Base-by-base conservation (phyloP, 2,797 vertebrate species). In the Merluccius polli region DNA sequence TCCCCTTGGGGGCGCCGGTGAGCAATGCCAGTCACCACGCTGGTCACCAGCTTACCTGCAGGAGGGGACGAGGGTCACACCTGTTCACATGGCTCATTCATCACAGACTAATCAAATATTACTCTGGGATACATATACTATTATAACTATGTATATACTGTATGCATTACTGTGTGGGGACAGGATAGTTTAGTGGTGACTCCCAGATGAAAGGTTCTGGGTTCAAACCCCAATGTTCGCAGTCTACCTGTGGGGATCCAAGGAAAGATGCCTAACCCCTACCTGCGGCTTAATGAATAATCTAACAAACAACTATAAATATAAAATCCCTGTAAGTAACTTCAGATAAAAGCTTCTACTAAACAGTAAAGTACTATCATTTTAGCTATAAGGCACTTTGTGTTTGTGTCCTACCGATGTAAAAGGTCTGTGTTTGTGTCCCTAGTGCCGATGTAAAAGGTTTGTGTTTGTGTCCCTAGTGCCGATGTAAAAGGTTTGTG, bases 351-450 rank as follows among this genome's bases (percentile, higher is more conserved):
- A 7, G 48, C 44, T 8, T 52, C 18, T 52, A 52, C 48, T 52
- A n/a, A 21, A 52, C 21, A 52, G 18, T 21, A 21, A 52, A 52
- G 48, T 44, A 1, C 15, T 21, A 52, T 52, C 18, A 4, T n/a
- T 52, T 7, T 52, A 52, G 21, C 41, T 44, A 38, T 38, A 10
- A 38, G 36, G 36, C 36, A 38, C 9, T 36, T 36, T 36, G 35
- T 36, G 35, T 36, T 10, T 36, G 35, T 36, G 35, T 36, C 35
- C 35, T 90, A 96, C 96, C 96, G 74, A 96, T 96, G 81, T 96
- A 96, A 89, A 96, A 97, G 0, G 94, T 96, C 84, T 97, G 35
- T 95, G 2, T 95, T 95, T 0, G 96, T 96, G 88, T 97, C 95
- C 89, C 95, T 96, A 81, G 95, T 97, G 15, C 41, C 95, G 74